These are phyloP conservation scores for Syngnathus rostellatus DNA, from an alignment of 2,797 vertebrate species.

Conservation along the genomic window DNA sequence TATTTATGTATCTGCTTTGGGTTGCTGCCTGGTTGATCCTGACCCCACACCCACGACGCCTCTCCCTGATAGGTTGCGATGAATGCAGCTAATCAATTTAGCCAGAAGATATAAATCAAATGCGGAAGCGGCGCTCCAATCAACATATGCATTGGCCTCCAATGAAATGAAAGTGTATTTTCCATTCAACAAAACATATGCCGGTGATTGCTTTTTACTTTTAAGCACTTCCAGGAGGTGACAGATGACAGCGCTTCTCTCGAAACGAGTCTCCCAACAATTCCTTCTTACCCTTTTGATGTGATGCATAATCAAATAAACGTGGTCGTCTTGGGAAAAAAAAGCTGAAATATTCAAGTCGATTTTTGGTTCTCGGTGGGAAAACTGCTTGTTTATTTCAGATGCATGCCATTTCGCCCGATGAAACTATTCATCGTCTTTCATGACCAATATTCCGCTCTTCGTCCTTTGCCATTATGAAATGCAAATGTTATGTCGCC, in stretches of 20 bases:
- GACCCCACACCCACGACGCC: neutral
- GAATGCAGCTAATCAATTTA: slow-evolving; percentile 24
- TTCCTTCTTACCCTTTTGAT: neutral
- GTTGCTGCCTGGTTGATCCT: neutral
- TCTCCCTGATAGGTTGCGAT: slow-evolving; percentile 13
- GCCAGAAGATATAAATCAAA: slow-evolving; percentile 34
- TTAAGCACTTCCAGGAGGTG: slow-evolving; percentile 5
- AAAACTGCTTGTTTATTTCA: neutral
- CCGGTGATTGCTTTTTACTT: slow-evolving; percentile 10
- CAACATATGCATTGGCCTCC: slow-evolving; percentile 12
- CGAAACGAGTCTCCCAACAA: neutral
- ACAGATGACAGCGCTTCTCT: neutral
- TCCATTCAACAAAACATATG: slow-evolving; percentile 21
- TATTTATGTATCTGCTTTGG: slow-evolving; percentile 4
- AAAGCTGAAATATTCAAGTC: neutral
- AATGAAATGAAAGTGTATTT: slow-evolving; percentile 27
- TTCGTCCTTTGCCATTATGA: slow-evolving; percentile 39
- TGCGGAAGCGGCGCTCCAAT: slow-evolving; percentile 12
- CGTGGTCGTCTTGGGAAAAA: neutral
- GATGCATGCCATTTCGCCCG: neutral
- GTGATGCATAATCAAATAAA: neutral
- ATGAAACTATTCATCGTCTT: slow-evolving; percentile 24
- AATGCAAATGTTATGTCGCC: slow-evolving; percentile 57
- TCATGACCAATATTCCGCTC: slow-evolving; percentile 10
- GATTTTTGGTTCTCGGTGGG: neutral